Evolutionary conservation across 2,888 invertebrate genomes (phyloP).

Genomic region (Clunio marinus): DNA sequence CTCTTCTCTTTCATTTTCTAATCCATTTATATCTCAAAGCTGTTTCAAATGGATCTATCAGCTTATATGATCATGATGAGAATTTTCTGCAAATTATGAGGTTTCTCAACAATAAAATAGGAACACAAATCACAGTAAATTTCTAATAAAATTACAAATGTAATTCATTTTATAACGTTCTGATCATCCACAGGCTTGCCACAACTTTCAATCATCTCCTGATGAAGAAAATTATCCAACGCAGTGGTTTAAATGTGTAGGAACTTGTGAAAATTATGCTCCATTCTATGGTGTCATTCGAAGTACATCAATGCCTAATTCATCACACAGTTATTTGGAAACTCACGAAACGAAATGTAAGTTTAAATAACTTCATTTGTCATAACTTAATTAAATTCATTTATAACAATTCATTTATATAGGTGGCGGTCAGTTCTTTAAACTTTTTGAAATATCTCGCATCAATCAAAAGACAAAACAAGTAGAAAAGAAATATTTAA

Average conservation of each 20-base stretch:
- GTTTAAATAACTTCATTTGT: too few species aligned
- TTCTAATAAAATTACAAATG: background rate
- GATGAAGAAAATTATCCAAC: background rate
- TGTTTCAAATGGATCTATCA: background rate
- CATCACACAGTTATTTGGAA: background rate
- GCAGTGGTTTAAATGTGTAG: background rate
- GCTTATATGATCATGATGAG: background rate
- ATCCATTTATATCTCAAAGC: slow-evolving; percentile 2
- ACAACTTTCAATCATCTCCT: background rate
- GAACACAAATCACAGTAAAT: background rate
- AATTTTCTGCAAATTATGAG: slow-evolving; percentile 6
- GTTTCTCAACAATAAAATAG: background rate
- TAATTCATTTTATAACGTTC: too few species aligned
- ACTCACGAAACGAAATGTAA: background rate
- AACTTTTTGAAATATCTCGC: background rate
- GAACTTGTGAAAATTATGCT: background rate
- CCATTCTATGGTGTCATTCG: background rate
- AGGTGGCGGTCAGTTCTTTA: slow-evolving; percentile 13
- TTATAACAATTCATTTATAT: too few species aligned
- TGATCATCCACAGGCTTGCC: slow-evolving; percentile 1
- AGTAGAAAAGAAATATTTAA: background rate
- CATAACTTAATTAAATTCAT: too few species aligned
- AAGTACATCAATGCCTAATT: background rate
- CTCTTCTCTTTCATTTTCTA: background rate
- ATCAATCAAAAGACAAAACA: background rate